Percentiles rank a stretch among this genome's conserved stretches.
Conservation (phyloP, 2,113 vertebrate genomes). For the Suncus etruscus region DNA sequence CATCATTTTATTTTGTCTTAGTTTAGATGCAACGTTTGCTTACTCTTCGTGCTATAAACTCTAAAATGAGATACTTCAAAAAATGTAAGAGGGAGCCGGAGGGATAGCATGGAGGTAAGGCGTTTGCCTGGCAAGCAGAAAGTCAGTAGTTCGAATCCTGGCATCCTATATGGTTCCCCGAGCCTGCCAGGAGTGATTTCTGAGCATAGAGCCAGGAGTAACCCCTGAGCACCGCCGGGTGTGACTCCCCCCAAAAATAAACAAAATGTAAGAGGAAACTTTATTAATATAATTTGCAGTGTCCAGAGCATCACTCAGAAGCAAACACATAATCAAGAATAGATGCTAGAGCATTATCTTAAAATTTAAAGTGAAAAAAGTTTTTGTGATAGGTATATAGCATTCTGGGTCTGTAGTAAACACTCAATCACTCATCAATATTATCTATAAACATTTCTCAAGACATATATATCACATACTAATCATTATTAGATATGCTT, state of each 20-base stretch:
- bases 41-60: conserved; percentile 13
- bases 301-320: conserved; percentile 27
- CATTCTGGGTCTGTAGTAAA: not conserved
- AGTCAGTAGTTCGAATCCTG: too few relatives aligned
- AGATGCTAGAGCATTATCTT: not conserved
- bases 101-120: too few relatives aligned
- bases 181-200: too few relatives aligned
- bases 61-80: conserved; percentile 17
- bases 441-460: not conserved
- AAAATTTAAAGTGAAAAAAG: not conserved
- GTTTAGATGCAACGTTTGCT: conserved; percentile 41
- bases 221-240: too few relatives aligned
- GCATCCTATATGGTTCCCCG: too few relatives aligned
- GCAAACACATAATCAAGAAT: not conserved
- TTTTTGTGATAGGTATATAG: not conserved
- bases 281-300: conserved; percentile 30
- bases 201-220: too few relatives aligned
- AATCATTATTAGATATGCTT: not conserved
- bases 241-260: too few relatives aligned
- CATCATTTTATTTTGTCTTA: conserved; percentile 45
- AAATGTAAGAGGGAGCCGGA: conserved; percentile 29
- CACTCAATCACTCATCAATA: not conserved
- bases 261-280: conserved; percentile 47
- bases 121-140: too few relatives aligned
- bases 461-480: not conserved